phyloP scores from a whole-genome alignment of 2,888 invertebrate genomes.

The Lasioglossum villosulum region DNA sequence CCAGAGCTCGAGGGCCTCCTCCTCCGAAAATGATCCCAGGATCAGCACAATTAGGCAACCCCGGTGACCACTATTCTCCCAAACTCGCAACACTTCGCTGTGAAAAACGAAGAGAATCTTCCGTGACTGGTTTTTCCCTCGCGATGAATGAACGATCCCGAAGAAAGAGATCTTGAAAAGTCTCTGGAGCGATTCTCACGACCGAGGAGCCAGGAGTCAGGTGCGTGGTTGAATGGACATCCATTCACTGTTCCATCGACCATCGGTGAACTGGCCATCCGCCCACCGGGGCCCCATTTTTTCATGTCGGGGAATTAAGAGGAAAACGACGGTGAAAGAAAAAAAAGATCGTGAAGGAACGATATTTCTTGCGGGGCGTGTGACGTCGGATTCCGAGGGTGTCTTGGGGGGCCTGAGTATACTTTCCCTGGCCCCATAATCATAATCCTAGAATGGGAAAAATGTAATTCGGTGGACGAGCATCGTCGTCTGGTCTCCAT shows the following conservation, averaged over 20 bases:
- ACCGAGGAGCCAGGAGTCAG: conserved; percentile 71
- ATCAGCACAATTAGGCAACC: conserved; percentile 7
- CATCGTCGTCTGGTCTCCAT: conserved; percentile 8
- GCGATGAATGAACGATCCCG: conserved; percentile 27
- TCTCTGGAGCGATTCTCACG: conserved; percentile 74
- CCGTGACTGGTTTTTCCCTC: conserved; percentile 23
- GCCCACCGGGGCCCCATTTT: conserved; percentile 78
- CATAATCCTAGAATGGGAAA: conserved; percentile 32
- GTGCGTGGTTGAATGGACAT: conserved; percentile 73
- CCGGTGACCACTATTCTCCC: neutral
- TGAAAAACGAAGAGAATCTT: conserved; percentile 2
- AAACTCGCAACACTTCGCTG: neutral
- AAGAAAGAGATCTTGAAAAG: conserved; percentile 67
- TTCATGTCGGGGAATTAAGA: conserved; percentile 67
- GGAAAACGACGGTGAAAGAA: conserved; percentile 19
- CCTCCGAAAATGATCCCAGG: neutral
- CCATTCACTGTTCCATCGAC: conserved; percentile 70
- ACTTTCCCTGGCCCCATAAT: conserved; percentile 22
- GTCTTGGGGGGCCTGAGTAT: conserved; percentile 33
- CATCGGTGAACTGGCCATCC: conserved; percentile 68
- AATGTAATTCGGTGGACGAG: conserved; percentile 36
- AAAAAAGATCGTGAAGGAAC: conserved; percentile 15
- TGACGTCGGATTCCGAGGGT: conserved; percentile 15
- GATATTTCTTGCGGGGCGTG: conserved; percentile 66
- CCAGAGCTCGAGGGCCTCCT: neutral